These are phyloP conservation scores for Hypolimnas misippus DNA, from an alignment of 2,888 invertebrate genomes.

Conservation along the genomic window DNA sequence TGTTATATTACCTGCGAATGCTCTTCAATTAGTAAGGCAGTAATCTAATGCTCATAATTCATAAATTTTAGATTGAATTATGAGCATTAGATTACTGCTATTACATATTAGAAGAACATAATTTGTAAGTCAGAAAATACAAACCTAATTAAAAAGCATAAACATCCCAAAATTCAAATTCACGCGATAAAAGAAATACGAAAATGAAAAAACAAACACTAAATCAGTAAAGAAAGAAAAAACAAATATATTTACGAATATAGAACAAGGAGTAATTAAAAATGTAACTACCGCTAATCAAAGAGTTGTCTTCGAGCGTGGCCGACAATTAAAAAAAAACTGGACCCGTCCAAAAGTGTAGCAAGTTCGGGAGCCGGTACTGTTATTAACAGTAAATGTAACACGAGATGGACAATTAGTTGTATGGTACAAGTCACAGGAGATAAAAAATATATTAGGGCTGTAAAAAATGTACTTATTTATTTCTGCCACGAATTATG, in stretches of 20 bases:
- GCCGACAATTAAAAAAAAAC: slow-evolving; percentile 66
- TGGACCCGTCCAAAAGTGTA: slow-evolving; percentile 68
- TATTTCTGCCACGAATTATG: background rate
- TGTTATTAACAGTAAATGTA: slow-evolving; percentile 75
- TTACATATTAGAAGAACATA: too few species aligned
- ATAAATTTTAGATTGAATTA: too few species aligned
- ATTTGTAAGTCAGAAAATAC: too few species aligned
- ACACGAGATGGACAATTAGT: slow-evolving; percentile 69
- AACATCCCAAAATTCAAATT: too few species aligned
- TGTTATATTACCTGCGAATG: too few species aligned
- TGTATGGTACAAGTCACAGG: slow-evolving; percentile 48
- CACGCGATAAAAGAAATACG: too few species aligned
- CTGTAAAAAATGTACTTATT: background rate
- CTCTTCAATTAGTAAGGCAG: too few species aligned
- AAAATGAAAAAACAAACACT: background rate
- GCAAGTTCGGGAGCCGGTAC: slow-evolving; percentile 58
- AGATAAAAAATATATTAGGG: slow-evolving; percentile 34
- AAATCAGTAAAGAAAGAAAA: background rate
- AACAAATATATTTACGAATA: slow-evolving; percentile 26
- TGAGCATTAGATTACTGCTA: too few species aligned
- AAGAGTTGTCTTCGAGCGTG: slow-evolving; percentile 45
- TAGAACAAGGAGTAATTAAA: slow-evolving; percentile 34
- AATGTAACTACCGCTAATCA: slow-evolving; percentile 46
- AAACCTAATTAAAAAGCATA: too few species aligned
- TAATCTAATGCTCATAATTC: too few species aligned